Evolutionary conservation across 2,888 invertebrate genomes (phyloP), one percentile per base, ranked within the genome.

Genomic region (Saturnia japonica): DNA sequence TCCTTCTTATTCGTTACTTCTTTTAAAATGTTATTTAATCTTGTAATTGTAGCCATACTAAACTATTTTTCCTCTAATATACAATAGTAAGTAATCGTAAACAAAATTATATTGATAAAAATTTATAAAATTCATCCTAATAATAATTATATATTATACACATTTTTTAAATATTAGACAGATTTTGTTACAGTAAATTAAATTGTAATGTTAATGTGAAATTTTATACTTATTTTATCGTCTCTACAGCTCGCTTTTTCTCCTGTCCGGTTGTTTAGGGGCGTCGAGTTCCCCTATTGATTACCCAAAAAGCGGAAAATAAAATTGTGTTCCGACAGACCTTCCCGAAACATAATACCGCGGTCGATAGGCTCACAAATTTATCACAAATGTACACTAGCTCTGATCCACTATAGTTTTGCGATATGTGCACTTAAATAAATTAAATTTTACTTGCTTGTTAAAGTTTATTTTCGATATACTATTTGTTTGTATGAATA

Each of bases 251-350:
- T 79, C 76, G 73, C 78, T 68, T 68, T 70, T 71, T 80, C 73
- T 73, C 76, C 81, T 79, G 80, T 83, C 81, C 83, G 74, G 83
- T 87, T 85, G 87, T 89, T 87, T 82, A 86, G 88, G 88, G 89
- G 88, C 88, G 88, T 87, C 84, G 89, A 86, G 86, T 86, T 90
- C 92, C 93, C 92, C 92, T 93, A 93, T 93, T 93, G 93, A 93
- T 93, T 93, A 93, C 92, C 91, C 90, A 93, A 93, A 93, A 91
- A 90, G 91, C 93, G 93, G 92, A 93, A 94, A 93, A 93, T 92
- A 93, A 92, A 93, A 93, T 91, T 87, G 88, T 88, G 85, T 88
- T 85, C 87, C 82, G 83, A 77, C 79, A 84, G 83, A 83, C 83
- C 81, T 75, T 77, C 73, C 75, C 76, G 84, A 78, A 88, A 89